Conservation (phyloP, 2,797 vertebrate genomes). For the Synanceia verrucosa region DNA sequence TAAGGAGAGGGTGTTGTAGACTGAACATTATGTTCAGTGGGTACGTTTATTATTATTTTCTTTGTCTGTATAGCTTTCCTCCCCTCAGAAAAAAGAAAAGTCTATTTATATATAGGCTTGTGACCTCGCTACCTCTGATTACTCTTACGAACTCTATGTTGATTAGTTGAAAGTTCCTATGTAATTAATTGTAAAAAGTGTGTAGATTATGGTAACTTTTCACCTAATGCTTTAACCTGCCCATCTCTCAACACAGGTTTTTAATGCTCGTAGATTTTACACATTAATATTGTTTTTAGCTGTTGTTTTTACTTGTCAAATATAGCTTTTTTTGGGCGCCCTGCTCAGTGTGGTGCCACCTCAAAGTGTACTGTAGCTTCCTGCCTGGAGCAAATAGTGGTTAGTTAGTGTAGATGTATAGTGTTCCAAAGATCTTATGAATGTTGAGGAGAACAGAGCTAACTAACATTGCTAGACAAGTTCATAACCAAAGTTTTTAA, state of each 20-base stretch:
- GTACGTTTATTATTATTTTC: conserved; percentile 86
- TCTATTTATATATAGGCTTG: conserved; percentile 85
- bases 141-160: conserved; percentile 87
- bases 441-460: conserved; percentile 82
- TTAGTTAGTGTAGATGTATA: conserved; percentile 79
- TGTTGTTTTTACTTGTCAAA: conserved; percentile 69
- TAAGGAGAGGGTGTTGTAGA: conserved; percentile 76
- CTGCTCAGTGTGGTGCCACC: conserved; percentile 68
- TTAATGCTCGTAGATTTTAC: conserved; percentile 79
- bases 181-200: conserved; percentile 92
- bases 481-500: conserved; percentile 84
- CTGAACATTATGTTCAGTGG: conserved; percentile 83
- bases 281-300: conserved; percentile 74
- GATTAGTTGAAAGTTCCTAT: conserved; percentile 89
- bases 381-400: conserved; percentile 74
- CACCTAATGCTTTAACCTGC: conserved; percentile 85
- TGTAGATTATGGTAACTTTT: conserved; percentile 84
- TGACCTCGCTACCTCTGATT: conserved; percentile 96
- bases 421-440: conserved; percentile 85
- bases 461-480: conserved; percentile 84
- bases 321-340: conserved; percentile 73
- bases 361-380: conserved; percentile 82
- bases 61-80: conserved; percentile 84
- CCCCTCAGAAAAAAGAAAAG: conserved; percentile 81
- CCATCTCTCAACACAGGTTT: conserved; percentile 87